Evolutionary conservation across 2,888 invertebrate genomes (phyloP).

Genomic region (Campoplex nolae): DNA sequence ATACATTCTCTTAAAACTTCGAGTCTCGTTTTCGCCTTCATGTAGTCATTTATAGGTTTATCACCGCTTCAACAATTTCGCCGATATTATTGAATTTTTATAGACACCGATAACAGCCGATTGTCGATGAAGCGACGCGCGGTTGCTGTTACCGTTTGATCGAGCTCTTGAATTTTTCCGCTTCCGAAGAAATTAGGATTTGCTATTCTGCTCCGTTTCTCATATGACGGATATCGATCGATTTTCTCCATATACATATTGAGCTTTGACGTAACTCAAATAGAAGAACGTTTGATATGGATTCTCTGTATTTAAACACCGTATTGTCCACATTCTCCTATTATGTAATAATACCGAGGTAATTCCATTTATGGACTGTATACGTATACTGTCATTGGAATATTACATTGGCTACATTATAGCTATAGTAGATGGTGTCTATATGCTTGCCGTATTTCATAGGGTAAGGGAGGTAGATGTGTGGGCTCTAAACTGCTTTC

Average conservation of each 20-base stretch:
- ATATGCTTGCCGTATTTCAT: conserved; percentile 19
- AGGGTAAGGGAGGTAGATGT: conserved; percentile 7
- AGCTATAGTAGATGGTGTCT: neutral
- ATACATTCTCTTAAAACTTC: too few relatives aligned
- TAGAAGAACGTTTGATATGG: neutral
- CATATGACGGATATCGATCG: neutral
- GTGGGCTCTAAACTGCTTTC: conserved; percentile 42
- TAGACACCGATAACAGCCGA: neutral
- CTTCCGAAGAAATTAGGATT: neutral
- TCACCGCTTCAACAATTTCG: neutral
- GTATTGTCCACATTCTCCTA: conserved; percentile 7
- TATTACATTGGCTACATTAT: conserved; percentile 28
- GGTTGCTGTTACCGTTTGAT: neutral
- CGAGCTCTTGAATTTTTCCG: neutral
- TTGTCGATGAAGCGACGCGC: neutral
- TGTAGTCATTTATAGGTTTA: neutral
- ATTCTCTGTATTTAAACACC: neutral
- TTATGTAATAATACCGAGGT: conserved; percentile 33
- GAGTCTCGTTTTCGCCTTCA: too few relatives aligned
- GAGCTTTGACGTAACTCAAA: neutral
- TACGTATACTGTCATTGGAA: neutral
- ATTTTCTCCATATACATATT: neutral
- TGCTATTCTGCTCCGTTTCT: neutral
- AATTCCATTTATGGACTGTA: conserved; percentile 6
- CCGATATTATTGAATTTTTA: neutral